Conservation (phyloP, 2,113 vertebrate species). For the Xerus inauris region DNA sequence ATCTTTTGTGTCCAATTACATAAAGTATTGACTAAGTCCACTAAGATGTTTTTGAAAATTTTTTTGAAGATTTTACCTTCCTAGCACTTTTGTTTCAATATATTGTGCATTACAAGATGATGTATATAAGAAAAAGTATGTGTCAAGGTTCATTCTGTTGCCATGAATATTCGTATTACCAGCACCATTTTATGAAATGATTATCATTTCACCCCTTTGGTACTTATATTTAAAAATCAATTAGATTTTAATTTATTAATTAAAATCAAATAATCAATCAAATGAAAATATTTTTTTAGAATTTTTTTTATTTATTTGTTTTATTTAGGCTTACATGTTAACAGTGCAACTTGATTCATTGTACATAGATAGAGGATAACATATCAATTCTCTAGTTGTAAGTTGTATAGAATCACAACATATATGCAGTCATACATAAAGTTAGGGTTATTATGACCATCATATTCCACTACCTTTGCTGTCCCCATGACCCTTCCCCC, state of each 20-base stretch:
- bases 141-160: not conserved
- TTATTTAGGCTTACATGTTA: too few relatives aligned
- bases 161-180: not conserved
- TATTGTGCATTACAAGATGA: not conserved
- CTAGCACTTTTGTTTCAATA: not conserved
- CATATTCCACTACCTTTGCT: too few relatives aligned
- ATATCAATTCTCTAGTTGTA: too few relatives aligned
- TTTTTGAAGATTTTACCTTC: not conserved
- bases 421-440: too few relatives aligned
- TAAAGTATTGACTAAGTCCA: not conserved
- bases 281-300: too few relatives aligned
- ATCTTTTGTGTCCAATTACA: not conserved
- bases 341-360: too few relatives aligned
- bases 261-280: too few relatives aligned
- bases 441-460: too few relatives aligned
- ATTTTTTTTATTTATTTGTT: too few relatives aligned
- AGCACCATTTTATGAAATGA: not conserved
- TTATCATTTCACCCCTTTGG: not conserved
- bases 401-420: too few relatives aligned
- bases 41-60: not conserved
- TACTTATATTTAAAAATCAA: not conserved
- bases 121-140: not conserved
- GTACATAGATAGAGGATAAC: too few relatives aligned
- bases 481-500: too few relatives aligned
- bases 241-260: not conserved